Conservation (phyloP, 2,888 invertebrate genomes). For the Orthosia gothica region DNA sequence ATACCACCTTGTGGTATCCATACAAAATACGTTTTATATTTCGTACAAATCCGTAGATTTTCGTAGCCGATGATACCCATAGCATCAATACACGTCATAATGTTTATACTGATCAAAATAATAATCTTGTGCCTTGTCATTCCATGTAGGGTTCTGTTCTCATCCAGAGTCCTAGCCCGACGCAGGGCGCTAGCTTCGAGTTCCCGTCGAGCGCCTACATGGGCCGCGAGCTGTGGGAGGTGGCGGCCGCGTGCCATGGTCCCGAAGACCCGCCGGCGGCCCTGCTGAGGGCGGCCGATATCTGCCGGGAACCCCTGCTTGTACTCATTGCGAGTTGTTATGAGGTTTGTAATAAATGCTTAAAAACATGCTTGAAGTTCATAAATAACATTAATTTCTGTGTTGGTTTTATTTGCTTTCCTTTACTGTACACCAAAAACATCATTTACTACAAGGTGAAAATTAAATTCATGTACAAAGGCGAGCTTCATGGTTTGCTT, state of each 20-base stretch:
- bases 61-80: neutral
- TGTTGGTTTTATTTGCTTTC: too few species aligned
- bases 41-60: neutral
- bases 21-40: neutral
- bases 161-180: constrained; percentile 76
- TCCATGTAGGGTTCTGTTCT: constrained; percentile 41
- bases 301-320: constrained; percentile 92
- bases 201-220: constrained; percentile 84
- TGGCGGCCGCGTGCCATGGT: constrained; percentile 93
- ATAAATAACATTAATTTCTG: too few species aligned
- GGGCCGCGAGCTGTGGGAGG: constrained; percentile 91
- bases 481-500: too few species aligned
- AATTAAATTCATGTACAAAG: too few species aligned
- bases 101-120: neutral
- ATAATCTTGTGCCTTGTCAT: constrained; percentile 14
- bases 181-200: constrained; percentile 81
- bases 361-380: too few species aligned
- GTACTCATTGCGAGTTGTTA: constrained; percentile 94
- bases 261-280: constrained; percentile 94
- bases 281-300: constrained; percentile 91
- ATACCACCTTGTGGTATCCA: too few species aligned
- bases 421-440: too few species aligned
- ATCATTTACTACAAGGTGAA: too few species aligned
- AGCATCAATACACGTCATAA: constrained; percentile 1
- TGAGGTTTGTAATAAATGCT: constrained; percentile 86